These are phyloP conservation scores for Cottoperca gobio DNA, from an alignment of 2,797 vertebrate species.

Conservation along the genomic window DNA sequence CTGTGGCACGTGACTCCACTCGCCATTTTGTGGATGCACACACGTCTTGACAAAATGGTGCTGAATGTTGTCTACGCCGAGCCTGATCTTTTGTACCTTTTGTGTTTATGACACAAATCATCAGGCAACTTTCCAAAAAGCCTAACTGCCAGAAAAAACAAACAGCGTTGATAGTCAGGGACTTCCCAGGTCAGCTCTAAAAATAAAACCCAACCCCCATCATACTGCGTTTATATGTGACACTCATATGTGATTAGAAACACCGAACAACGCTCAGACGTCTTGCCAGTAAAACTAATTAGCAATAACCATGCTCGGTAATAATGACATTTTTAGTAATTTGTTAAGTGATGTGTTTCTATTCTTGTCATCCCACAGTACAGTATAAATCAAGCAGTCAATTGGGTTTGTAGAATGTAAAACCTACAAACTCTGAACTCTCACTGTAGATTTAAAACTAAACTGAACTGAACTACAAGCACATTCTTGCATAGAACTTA, in stretches of 20 bases:
- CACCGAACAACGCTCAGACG: background rate
- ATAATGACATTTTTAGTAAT: too few relatives aligned
- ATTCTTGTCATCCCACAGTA: background rate
- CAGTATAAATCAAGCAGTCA: background rate
- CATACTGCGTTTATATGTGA: too few relatives aligned
- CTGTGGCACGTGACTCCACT: background rate
- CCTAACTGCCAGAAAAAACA: background rate
- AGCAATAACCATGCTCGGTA: background rate
- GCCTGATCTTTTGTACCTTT: background rate
- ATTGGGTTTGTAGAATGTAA: background rate
- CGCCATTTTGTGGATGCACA: slow-evolving; percentile 49
- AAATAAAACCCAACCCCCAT: background rate
- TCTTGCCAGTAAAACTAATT: background rate
- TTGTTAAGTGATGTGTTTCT: background rate
- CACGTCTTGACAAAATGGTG: slow-evolving; percentile 55
- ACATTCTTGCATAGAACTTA: background rate
- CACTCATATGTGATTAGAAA: fast-evolving
- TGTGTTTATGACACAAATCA: slow-evolving; percentile 17
- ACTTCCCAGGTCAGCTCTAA: slow-evolving; percentile 26
- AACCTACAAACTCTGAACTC: background rate
- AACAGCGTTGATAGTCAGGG: slow-evolving; percentile 16
- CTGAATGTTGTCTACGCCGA: fast-evolving
- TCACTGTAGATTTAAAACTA: background rate
- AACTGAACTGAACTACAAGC: background rate
- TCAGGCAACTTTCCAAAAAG: slow-evolving; percentile 41